Conservation (phyloP, 2,888 invertebrate species). For the Agrilus biguttatus region DNA sequence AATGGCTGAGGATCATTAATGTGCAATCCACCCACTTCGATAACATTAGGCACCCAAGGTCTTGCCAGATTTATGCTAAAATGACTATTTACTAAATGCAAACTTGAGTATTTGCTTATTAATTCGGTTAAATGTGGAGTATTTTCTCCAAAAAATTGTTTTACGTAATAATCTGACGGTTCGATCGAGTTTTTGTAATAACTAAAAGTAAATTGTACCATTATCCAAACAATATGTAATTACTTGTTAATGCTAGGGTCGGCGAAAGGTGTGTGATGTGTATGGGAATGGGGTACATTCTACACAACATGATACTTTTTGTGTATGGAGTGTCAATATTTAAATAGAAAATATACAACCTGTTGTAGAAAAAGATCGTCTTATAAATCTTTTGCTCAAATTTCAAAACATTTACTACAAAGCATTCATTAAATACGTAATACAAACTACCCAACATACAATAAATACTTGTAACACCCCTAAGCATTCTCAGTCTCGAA, state of each 20-base stretch:
- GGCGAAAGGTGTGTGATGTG: too few species aligned
- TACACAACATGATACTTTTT: too few species aligned
- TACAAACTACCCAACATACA: too few species aligned
- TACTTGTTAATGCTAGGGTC: neutral
- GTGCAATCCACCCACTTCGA: constrained; percentile 35
- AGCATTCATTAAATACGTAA: too few species aligned
- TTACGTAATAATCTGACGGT: constrained; percentile 29
- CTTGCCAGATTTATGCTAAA: constrained; percentile 27
- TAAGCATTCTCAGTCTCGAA: too few species aligned
- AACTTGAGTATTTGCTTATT: constrained; percentile 28
- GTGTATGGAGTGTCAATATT: too few species aligned
- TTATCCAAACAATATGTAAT: constrained; percentile 3
- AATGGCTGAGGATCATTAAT: constrained; percentile 19
- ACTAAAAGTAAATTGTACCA: neutral
- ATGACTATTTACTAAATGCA: constrained; percentile 31
- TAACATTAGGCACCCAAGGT: constrained; percentile 27
- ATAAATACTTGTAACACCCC: too few species aligned
- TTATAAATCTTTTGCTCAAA: too few species aligned
- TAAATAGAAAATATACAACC: too few species aligned
- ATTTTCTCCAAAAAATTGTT: constrained; percentile 33
- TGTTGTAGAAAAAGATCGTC: too few species aligned
- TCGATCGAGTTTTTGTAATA: constrained; percentile 7
- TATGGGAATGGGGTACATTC: too few species aligned
- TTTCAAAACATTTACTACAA: too few species aligned
- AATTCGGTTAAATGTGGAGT: constrained; percentile 26